Conservation (phyloP, 2,113 vertebrate species). For the Mystacornis crossleyi region DNA sequence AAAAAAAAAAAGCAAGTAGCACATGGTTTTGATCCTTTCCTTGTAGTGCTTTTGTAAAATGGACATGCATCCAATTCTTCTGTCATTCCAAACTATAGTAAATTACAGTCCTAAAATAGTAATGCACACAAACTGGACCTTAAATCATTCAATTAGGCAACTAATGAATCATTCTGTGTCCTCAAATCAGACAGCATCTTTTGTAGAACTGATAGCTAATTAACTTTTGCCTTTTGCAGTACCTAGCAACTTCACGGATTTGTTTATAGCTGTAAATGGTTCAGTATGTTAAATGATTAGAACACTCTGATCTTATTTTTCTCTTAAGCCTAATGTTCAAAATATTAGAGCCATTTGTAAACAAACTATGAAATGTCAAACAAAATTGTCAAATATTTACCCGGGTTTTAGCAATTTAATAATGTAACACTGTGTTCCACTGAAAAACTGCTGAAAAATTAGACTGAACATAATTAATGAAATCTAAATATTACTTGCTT, state of each 20-base stretch:
- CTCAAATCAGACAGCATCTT: not conserved
- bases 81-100: not conserved
- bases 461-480: not conserved
- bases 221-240: not conserved
- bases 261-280: slow-evolving; percentile 6
- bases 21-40: not conserved
- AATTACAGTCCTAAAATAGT: slow-evolving; percentile 27
- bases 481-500: not conserved
- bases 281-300: slow-evolving; percentile 15
- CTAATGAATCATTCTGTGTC: slow-evolving; percentile 27
- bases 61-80: not conserved
- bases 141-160: not conserved
- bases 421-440: not conserved
- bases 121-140: not conserved
- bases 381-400: slow-evolving; percentile 7
- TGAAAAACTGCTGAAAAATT: not conserved
- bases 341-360: not conserved
- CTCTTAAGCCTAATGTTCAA: not conserved
- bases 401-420: not conserved
- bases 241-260: slow-evolving; percentile 33
- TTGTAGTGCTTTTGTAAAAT: not conserved
- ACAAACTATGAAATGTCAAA: not conserved
- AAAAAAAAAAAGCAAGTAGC: not conserved
- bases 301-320: not conserved
- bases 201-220: slow-evolving; percentile 9